Conservation (phyloP, 1,140 invertebrate genomes). For the Heliconius congener region DNA sequence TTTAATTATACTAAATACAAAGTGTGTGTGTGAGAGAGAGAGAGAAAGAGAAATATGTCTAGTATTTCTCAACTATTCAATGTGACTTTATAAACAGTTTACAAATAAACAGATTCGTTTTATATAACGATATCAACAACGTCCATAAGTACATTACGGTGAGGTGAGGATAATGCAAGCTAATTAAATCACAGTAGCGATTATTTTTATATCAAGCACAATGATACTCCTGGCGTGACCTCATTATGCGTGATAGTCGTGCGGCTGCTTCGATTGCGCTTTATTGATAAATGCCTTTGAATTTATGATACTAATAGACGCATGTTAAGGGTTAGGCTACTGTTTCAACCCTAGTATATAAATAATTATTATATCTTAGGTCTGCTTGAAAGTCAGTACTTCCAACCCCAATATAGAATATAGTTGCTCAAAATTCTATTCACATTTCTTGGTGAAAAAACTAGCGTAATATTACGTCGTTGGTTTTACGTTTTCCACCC, state of each 20-base stretch:
- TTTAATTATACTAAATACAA: background rate
- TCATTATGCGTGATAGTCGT: constrained; percentile 36
- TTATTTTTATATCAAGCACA: constrained; percentile 31
- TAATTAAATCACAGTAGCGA: constrained; percentile 33
- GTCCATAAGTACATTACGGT: constrained; percentile 13
- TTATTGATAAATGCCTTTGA: constrained; percentile 33
- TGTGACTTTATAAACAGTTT: background rate
- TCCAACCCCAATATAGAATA: no score
- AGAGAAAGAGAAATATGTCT: no score
- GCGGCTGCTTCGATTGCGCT: constrained; percentile 24
- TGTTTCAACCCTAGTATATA: no score
- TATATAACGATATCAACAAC: constrained; percentile 12
- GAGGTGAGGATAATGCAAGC: constrained; percentile 7
- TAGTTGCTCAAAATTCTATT: no score
- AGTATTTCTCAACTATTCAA: background rate
- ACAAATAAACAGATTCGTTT: background rate
- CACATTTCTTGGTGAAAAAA: background rate
- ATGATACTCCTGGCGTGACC: constrained; percentile 33
- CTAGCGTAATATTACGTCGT: background rate
- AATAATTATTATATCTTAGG: no score
- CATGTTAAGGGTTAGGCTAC: background rate
- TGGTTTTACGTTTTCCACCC: background rate
- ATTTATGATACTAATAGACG: constrained; percentile 25
- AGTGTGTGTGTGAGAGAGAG: no score
- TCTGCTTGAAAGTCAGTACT: no score